These are phyloP conservation scores for Stichodactyla mertensii DNA, from an alignment of 64 coral and sea anemone genomes.

Conservation along the genomic window DNA sequence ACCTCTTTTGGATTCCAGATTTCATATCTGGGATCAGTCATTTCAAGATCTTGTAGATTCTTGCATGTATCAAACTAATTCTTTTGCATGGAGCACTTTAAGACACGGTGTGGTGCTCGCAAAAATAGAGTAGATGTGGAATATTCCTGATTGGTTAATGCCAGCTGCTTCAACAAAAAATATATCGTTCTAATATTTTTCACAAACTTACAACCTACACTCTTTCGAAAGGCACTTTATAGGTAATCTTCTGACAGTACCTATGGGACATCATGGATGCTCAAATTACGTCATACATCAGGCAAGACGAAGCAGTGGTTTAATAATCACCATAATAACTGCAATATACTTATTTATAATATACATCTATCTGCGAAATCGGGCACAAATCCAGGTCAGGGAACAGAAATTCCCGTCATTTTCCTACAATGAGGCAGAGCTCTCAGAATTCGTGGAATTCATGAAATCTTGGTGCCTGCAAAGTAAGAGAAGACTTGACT, in stretches of 20 bases:
- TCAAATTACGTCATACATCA: slow-evolving; percentile 5
- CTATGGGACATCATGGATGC: background rate
- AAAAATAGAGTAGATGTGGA: too few species aligned
- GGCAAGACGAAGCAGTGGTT: background rate
- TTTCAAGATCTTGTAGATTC: too few species aligned
- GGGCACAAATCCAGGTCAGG: background rate
- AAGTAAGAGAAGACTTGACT: slow-evolving; percentile 43
- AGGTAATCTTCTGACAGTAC: background rate
- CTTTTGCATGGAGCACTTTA: too few species aligned
- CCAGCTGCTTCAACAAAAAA: too few species aligned
- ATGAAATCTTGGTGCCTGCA: slow-evolving; percentile 53
- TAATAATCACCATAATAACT: background rate
- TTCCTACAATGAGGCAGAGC: slow-evolving; percentile 9
- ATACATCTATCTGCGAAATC: slow-evolving; percentile 7
- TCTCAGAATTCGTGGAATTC: slow-evolving; percentile 29
- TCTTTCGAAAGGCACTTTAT: background rate
- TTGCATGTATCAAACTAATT: too few species aligned
- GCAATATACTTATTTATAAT: background rate
- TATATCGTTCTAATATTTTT: too few species aligned
- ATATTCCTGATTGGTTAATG: too few species aligned
- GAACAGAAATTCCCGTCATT: background rate
- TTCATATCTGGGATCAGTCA: too few species aligned
- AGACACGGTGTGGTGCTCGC: too few species aligned
- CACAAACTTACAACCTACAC: background rate
- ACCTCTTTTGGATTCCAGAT: too few species aligned